Conservation (phyloP, 2,113 vertebrate genomes). For the Dasyprocta punctata region DNA sequence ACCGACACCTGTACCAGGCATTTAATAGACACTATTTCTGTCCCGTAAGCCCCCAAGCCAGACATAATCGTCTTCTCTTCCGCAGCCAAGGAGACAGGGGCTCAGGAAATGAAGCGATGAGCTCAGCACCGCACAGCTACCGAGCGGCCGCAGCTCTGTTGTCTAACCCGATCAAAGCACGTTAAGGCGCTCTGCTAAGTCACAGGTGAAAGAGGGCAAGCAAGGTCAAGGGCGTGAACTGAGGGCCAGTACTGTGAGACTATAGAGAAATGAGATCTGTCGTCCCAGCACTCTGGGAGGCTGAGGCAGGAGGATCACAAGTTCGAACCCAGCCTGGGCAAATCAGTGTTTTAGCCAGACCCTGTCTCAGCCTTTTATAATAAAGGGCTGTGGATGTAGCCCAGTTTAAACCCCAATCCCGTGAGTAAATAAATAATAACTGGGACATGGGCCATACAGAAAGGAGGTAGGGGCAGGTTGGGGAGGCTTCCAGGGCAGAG, state of each 20-base stretch:
- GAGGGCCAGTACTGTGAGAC: accelerated
- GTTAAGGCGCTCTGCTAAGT: not conserved
- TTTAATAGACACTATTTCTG: not conserved
- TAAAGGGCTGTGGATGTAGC: not conserved
- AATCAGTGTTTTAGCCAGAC: not conserved
- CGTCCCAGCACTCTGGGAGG: not conserved
- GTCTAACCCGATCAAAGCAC: not conserved
- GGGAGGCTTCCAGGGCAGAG: not conserved
- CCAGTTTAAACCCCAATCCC: not conserved
- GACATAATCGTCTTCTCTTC: not conserved
- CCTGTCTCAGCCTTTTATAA: not conserved
- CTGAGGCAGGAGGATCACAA: not conserved
- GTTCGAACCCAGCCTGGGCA: not conserved
- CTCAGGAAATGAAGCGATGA: not conserved
- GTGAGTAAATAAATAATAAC: no score
- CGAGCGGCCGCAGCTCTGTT: not conserved
- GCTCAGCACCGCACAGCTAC: not conserved
- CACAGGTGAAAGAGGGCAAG: not conserved
- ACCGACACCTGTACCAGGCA: not conserved
- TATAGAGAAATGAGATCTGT: not conserved
- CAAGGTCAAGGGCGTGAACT: accelerated
- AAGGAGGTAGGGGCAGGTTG: accelerated
- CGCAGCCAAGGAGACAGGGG: not conserved
- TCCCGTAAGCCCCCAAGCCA: not conserved
- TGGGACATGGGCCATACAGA: not conserved